Percentiles rank a stretch among this genome's conserved stretches.
phyloP scores from a whole-genome alignment of 2,797 vertebrate genomes.

The Pangasius mekongensis region DNA sequence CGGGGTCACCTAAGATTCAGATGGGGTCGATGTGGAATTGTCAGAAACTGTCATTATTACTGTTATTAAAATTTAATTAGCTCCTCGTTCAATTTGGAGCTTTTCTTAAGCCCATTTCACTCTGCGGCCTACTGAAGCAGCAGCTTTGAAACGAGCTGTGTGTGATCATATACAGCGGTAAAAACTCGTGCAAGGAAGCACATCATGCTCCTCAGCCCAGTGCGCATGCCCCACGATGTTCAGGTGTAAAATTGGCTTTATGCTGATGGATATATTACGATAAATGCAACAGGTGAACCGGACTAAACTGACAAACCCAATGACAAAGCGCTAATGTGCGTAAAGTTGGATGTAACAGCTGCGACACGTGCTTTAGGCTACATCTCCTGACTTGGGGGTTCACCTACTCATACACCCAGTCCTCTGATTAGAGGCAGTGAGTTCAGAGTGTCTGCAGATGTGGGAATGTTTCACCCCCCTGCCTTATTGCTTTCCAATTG shows the following conservation, averaged over 20 bases:
- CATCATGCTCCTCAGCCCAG: not conserved
- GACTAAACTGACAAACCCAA: not conserved
- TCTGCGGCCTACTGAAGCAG: not conserved
- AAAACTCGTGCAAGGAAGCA: not conserved
- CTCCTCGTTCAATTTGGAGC: not conserved
- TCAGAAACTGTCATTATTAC: not conserved
- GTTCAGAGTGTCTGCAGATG: not conserved
- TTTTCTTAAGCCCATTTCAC: not conserved
- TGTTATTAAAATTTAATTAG: conserved; percentile 24
- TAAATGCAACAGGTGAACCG: not conserved
- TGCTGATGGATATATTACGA: not conserved
- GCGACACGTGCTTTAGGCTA: not conserved
- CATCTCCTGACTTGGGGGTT: not conserved
- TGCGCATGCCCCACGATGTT: not conserved
- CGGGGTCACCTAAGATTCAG: not conserved
- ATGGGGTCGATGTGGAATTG: not conserved
- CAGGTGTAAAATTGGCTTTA: not conserved
- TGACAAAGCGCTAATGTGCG: not conserved
- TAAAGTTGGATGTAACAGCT: not conserved
- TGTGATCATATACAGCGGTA: not conserved
- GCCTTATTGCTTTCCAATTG: not conserved
- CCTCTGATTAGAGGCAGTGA: not conserved
- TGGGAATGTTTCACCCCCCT: not conserved
- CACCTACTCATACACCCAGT: not conserved
- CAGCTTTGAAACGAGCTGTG: too few species aligned